A percentile compares a stretch with the other conserved stretches of the same genome.
Conservation (phyloP, 2,888 invertebrate genomes). For the Pinctada fucata region DNA sequence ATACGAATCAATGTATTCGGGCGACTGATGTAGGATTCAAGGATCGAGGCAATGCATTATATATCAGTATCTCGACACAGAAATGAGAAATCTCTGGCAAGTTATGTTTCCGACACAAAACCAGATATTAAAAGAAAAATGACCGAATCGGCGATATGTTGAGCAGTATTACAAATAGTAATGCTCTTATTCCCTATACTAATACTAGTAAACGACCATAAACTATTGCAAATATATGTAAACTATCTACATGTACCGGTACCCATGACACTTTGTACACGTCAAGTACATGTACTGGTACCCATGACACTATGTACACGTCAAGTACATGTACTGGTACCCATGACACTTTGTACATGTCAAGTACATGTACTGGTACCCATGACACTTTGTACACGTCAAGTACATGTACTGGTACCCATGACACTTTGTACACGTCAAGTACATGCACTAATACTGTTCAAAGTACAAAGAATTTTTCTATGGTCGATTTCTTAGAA, state of each 20-base stretch:
- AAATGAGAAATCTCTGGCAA: constrained; percentile 12
- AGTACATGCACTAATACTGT: background rate
- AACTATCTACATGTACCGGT: background rate
- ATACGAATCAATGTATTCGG: constrained; percentile 1
- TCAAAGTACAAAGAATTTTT: background rate
- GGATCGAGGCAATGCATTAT: background rate
- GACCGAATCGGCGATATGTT: constrained; percentile 6
- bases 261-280: too few relatives aligned
- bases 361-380: background rate
- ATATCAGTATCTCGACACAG: constrained; percentile 20
- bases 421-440: too few relatives aligned
- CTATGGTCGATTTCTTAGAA: background rate
- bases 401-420: background rate
- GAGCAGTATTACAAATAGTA: background rate
- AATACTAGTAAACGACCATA: background rate
- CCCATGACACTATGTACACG: background rate
- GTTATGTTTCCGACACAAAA: constrained; percentile 8
- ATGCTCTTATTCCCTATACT: background rate
- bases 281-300: background rate
- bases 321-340: background rate
- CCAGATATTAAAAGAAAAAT: constrained; percentile 2
- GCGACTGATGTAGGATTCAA: constrained; percentile 10
- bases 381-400: background rate
- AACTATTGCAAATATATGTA: background rate
- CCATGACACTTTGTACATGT: background rate